Evolutionary conservation across 2,888 invertebrate species (phyloP), one percentile per base, ranked within the genome.

Genomic region (Lasiommata megera): DNA sequence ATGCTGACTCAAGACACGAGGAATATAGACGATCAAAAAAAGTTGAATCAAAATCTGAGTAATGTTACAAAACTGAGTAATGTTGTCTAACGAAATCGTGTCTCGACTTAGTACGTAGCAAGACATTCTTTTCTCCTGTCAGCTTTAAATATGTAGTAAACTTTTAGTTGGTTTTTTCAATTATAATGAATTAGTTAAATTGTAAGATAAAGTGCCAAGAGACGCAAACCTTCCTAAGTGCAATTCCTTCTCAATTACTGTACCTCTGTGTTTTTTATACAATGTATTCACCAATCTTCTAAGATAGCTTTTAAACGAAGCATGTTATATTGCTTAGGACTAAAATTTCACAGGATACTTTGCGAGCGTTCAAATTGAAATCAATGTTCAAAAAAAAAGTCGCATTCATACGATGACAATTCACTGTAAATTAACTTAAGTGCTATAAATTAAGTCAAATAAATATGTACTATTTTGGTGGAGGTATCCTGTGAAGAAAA

Each of bases 181-280:
- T 67, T 64, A 67, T 76, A 61, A 66, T 73, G n/a, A 72, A 71
- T 77, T 87, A 88, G 34, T 53, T 53, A 44, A 41, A 28, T 82
- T 70, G 70, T 90, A 88, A 88, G 85, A 80, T 66, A 72, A 88
- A 88, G 89, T 90, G 89, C 89, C 89, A 90, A 89, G 83, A 82
- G 79, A 80, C 73, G 77, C 79, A 71, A 77, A 79, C 74, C 77
- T 80, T 80, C 79, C 76, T 76, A 86, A 84, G 82, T 84, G 86
- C 89, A 85, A 85, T 85, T 88, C 78, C 76, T 82, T 81, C 78
- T 84, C 81, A 81, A 84, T 81, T 81, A 80, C 67, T 76, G 70
- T 76, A 76, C 70, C 67, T 67, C 56, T 64, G 60, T 67, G 63
- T 67, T 62, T 67, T 62, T 56, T 59, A 58, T 61, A 61, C 54